Conservation (phyloP, 1,140 invertebrate genomes). For the Gryllus bimaculatus region DNA sequence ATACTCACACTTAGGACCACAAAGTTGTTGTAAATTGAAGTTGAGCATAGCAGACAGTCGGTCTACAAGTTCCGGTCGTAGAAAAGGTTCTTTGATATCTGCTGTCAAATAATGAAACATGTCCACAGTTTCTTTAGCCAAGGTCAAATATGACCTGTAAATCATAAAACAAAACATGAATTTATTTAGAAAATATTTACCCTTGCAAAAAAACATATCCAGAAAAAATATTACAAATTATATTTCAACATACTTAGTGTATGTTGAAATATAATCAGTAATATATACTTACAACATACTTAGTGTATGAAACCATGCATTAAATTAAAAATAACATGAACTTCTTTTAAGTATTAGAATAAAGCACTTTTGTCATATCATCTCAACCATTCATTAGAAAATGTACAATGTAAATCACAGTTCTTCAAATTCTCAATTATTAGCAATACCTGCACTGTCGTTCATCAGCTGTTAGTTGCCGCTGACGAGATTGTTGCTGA, state of each 20-base stretch:
- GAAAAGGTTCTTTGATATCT: slow-evolving; percentile 89
- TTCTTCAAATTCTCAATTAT: too few relatives aligned
- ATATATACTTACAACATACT: too few relatives aligned
- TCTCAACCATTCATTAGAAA: too few relatives aligned
- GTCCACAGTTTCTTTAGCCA: slow-evolving; percentile 92
- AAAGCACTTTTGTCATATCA: too few relatives aligned
- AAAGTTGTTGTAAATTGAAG: slow-evolving; percentile 94
- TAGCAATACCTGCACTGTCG: slow-evolving; percentile 64
- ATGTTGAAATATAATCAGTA: too few relatives aligned
- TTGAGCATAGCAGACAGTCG: slow-evolving; percentile 95
- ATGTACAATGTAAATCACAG: too few relatives aligned
- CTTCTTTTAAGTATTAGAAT: too few relatives aligned
- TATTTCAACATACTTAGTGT: too few relatives aligned
- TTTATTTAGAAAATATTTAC: neutral
- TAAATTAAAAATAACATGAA: too few relatives aligned
- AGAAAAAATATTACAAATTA: too few relatives aligned
- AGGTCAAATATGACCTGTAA: slow-evolving; percentile 76
- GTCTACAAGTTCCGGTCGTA: slow-evolving; percentile 83
- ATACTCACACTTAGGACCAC: slow-evolving; percentile 78
- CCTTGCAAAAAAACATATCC: too few relatives aligned
- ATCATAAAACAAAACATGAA: neutral
- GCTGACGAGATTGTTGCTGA: slow-evolving; percentile 62
- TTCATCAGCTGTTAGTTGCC: slow-evolving; percentile 81
- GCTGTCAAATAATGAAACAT: slow-evolving; percentile 96
- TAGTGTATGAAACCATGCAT: too few relatives aligned